Evolutionary conservation across 2,113 vertebrate genomes (phyloP).

Genomic region (Otolemur garnettii): DNA sequence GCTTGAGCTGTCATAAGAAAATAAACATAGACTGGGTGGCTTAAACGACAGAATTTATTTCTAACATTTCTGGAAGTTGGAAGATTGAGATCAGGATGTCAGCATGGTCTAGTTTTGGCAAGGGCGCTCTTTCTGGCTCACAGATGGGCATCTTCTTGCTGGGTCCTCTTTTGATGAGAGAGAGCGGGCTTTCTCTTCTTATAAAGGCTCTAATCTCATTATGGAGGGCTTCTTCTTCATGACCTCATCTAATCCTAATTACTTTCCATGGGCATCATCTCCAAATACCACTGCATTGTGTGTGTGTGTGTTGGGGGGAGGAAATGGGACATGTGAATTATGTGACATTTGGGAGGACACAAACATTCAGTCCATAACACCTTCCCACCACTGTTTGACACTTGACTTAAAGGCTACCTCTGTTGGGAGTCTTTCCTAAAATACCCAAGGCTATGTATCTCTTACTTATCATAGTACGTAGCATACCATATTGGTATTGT

Average conservation of each 20-base stretch:
- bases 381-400: not conserved
- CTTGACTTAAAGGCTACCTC: not conserved
- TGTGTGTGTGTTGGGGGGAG: not conserved
- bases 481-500: not conserved
- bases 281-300: not conserved
- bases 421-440: not conserved
- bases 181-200: not conserved
- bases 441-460: not conserved
- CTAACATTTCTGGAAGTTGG: not conserved
- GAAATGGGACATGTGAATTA: not conserved
- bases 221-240: too few relatives aligned
- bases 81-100: too few relatives aligned
- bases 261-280: not conserved
- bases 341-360: not conserved
- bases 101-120: too few relatives aligned
- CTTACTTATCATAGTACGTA: not conserved
- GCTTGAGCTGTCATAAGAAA: not conserved
- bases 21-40: not conserved
- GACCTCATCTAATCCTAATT: not conserved
- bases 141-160: not conserved
- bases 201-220: not conserved
- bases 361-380: not conserved
- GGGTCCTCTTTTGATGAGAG: not conserved
- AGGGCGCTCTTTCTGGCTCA: not conserved
- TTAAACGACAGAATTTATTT: conserved; percentile 12